These are phyloP conservation scores for Drosophila mimica DNA, from an alignment of 2,888 invertebrate species.

Conservation along the genomic window DNA sequence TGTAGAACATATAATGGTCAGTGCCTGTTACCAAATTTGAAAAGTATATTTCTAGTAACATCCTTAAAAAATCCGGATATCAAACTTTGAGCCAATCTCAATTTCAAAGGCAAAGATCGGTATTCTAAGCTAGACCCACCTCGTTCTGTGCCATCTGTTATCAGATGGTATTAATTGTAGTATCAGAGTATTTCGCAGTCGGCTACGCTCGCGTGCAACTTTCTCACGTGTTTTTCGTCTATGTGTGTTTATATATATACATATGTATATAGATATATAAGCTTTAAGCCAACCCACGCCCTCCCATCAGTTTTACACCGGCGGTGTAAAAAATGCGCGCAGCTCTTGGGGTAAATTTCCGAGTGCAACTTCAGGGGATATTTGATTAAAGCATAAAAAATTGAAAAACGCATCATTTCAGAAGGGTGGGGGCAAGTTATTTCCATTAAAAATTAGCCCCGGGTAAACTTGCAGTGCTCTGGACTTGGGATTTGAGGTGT, in stretches of 20 bases:
- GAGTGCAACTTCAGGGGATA: conserved; percentile 46
- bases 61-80: too few species aligned
- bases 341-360: conserved; percentile 49
- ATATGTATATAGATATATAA: background rate
- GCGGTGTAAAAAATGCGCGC: conserved; percentile 43
- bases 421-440: conserved; percentile 58
- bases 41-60: too few species aligned
- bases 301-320: background rate
- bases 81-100: too few species aligned
- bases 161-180: background rate
- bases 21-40: background rate
- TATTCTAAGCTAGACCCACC: too few species aligned
- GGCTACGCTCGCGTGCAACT: background rate
- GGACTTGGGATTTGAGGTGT: background rate
- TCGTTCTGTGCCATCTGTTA: background rate
- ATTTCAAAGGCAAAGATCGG: background rate
- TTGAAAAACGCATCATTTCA: conserved; percentile 42
- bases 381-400: conserved; percentile 71
- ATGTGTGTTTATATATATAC: background rate
- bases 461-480: conserved; percentile 38
- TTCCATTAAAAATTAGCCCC: conserved; percentile 75
- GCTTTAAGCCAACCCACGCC: conserved; percentile 12
- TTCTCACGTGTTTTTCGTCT: background rate
- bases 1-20: too few species aligned
- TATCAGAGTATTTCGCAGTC: background rate